Evolutionary conservation across 1,140 invertebrate species (phyloP).

Genomic region (Eumeta japonica): DNA sequence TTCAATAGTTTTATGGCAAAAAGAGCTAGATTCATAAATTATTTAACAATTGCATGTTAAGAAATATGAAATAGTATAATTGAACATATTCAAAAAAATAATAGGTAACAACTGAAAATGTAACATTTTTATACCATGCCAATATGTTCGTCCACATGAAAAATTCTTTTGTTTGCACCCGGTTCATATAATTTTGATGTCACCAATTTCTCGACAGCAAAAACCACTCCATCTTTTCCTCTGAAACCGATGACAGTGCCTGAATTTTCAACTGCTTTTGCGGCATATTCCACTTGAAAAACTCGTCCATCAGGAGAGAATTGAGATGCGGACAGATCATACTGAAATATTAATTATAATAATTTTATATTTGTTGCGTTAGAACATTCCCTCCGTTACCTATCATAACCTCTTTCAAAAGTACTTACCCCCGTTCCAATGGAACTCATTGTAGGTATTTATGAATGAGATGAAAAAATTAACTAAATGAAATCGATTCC

Average conservation of each 20-base stretch:
- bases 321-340: conserved; percentile 98
- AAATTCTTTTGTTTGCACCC: conserved; percentile 91
- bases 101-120: no score
- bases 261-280: conserved; percentile 98
- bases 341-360: conserved; percentile 64
- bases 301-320: conserved; percentile 99
- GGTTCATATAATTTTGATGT: conserved; percentile 96
- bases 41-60: no score
- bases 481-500: not conserved
- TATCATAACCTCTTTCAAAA: not conserved
- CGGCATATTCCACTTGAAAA: conserved; percentile 99
- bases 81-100: no score
- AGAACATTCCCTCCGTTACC: not conserved
- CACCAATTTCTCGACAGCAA: conserved; percentile 97
- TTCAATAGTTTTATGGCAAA: no score
- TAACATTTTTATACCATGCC: no score
- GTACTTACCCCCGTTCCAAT: conserved; percentile 89
- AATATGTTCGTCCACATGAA: conserved; percentile 91
- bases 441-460: conserved; percentile 76
- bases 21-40: no score
- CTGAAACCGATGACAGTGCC: conserved; percentile 93
- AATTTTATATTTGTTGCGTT: not conserved
- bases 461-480: not conserved
- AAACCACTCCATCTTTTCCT: conserved; percentile 95
- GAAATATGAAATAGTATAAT: no score